These are phyloP conservation scores for Pyrocoelia pectoralis DNA, from an alignment of 2,888 invertebrate species.

Conservation along the genomic window DNA sequence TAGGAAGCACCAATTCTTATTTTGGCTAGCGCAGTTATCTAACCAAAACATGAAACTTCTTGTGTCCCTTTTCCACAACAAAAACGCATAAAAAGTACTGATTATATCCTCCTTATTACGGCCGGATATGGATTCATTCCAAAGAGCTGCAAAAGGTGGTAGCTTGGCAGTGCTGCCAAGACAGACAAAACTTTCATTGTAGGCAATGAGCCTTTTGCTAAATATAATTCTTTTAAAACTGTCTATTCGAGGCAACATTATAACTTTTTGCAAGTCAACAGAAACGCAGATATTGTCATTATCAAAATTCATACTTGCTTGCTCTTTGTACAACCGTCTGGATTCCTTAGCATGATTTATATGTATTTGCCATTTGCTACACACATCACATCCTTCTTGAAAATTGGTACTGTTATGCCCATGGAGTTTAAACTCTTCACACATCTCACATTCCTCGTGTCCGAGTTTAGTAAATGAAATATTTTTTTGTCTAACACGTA, in stretches of 20 bases:
- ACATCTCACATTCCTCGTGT: constrained; percentile 34
- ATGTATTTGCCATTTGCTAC: background rate
- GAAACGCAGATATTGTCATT: constrained; percentile 14
- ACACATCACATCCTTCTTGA: background rate
- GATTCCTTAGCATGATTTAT: background rate
- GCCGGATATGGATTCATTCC: constrained; percentile 7
- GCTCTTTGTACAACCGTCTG: background rate
- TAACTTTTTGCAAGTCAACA: constrained; percentile 27
- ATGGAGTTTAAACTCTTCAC: constrained; percentile 25
- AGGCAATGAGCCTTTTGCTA: constrained; percentile 12
- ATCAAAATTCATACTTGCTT: background rate
- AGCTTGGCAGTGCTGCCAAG: background rate
- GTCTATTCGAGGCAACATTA: constrained; percentile 19
- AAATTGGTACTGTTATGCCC: constrained; percentile 7
- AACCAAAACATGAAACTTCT: constrained; percentile 22
- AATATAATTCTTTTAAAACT: constrained; percentile 21
- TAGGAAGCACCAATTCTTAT: constrained; percentile 33
- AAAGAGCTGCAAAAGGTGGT: constrained; percentile 9
- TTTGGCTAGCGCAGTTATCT: constrained; percentile 24
- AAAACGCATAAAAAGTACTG: constrained; percentile 11
- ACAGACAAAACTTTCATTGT: constrained; percentile 24
- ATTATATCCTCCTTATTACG: background rate
- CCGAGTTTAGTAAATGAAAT: constrained; percentile 36
- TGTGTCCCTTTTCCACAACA: constrained; percentile 15
- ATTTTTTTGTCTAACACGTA: constrained; percentile 23